phyloP scores from a whole-genome alignment of 2,113 vertebrate genomes.

The Rafetus swinhoei region DNA sequence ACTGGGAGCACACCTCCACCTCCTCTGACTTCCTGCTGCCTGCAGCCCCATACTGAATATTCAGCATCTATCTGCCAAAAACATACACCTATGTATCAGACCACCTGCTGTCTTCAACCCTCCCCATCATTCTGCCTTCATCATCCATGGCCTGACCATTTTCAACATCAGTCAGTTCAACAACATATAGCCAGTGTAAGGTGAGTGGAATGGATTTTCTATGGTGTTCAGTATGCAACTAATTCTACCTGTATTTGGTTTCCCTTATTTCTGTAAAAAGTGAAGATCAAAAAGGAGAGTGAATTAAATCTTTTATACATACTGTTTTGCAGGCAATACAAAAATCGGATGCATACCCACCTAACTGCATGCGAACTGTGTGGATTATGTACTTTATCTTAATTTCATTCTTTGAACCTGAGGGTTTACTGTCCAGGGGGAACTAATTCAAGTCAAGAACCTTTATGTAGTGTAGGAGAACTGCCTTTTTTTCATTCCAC shows the following conservation, averaged over 20 bases:
- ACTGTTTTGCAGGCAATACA: neutral
- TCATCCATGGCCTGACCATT: constrained; percentile 91
- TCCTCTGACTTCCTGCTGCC: constrained; percentile 74
- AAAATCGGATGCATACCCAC: neutral
- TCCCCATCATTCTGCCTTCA: constrained; percentile 85
- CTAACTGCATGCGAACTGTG: neutral
- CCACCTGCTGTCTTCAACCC: constrained; percentile 85
- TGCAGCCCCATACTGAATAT: constrained; percentile 78
- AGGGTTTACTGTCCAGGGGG: neutral
- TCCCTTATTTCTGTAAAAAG: neutral
- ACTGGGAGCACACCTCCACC: constrained; percentile 64
- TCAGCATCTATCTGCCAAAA: constrained; percentile 81
- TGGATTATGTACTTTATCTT: neutral
- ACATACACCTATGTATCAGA: constrained; percentile 78
- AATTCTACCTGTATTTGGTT: neutral
- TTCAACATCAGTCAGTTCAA: constrained; percentile 86
- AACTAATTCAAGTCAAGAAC: neutral
- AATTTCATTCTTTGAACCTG: neutral
- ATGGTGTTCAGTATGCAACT: neutral
- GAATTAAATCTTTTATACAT: neutral
- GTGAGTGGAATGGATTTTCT: constrained; percentile 73
- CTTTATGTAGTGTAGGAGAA: neutral
- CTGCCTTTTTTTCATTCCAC: neutral
- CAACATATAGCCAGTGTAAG: constrained; percentile 82
- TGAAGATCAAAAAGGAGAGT: neutral